Evolutionary conservation across 2,888 invertebrate species (phyloP), one percentile per base, ranked within the genome.

Genomic region (Lasioglossum vierecki): DNA sequence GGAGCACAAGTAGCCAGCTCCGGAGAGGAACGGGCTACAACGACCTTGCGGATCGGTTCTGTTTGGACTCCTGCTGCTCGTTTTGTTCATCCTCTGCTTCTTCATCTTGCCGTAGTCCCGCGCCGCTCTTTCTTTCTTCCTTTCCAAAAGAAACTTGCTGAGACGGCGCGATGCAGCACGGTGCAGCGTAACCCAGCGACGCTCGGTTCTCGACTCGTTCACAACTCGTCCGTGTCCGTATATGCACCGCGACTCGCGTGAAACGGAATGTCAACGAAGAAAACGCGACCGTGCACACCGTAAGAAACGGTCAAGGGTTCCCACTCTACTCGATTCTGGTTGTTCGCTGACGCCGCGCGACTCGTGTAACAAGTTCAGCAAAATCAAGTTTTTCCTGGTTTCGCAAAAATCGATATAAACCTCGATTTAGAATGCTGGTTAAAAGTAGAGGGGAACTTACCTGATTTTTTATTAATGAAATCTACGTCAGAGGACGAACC

Each of bases 11-110:
- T 70, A 81, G 66, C 39, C 39, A 49, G 75, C 26, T 41, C 44
- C 26, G 60, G 82, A 78, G 76, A 81, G 75, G 77, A 82, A 80
- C 71, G 68, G 75, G 75, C 83, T 82, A 53, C 78, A 77, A 71
- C 90, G 90, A 87, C 90, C 90, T 88, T 89, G 89, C 89, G 76
- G 83, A 89, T 90, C 90, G 88, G 87, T 86, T 90, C 90, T 88
- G 89, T 88, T 89, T 86, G 81, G 82, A 68, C 44, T 83, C 83
- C 78, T 82, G 68, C 70, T 89, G 79, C 85, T 90, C 80, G 80
- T 88, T 86, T 90, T 89, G 79, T 76, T 71, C 82, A 60, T 83
- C 75, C 78, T 74, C 86, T 75, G 83, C 85, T 85, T 89, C 88
- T 89, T 89, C 85, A 76, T 89, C 83, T 81, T 82, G 80, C 76